These are phyloP conservation scores for Synanthedon formicaeformis DNA, from an alignment of 2,888 invertebrate genomes.

Conservation along the genomic window DNA sequence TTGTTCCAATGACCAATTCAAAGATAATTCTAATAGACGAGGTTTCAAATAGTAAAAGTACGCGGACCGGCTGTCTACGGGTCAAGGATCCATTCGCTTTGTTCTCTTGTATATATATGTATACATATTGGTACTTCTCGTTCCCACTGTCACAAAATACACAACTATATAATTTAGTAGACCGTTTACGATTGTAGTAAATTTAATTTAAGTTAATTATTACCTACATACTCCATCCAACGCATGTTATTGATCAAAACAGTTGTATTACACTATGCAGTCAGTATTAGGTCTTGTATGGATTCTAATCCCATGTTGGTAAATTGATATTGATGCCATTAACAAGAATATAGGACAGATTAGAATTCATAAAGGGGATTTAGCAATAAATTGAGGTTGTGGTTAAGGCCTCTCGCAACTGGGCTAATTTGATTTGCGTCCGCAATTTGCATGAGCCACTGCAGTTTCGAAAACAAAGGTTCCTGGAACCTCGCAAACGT, in stretches of 20 bases:
- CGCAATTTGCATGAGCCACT: background rate
- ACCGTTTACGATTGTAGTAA: too few relatives aligned
- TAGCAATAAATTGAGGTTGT: background rate
- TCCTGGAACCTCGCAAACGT: background rate
- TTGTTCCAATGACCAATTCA: background rate
- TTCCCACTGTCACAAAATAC: background rate
- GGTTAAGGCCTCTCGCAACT: background rate
- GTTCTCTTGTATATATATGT: conserved; percentile 25
- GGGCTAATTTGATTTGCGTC: background rate
- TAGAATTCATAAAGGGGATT: too few relatives aligned
- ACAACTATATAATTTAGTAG: too few relatives aligned
- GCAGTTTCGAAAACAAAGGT: background rate
- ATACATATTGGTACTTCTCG: background rate
- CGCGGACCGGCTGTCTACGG: conserved; percentile 31
- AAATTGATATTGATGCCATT: too few relatives aligned
- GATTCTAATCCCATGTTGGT: too few relatives aligned
- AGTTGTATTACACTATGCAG: too few relatives aligned
- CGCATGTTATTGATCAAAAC: too few relatives aligned
- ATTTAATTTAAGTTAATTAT: too few relatives aligned
- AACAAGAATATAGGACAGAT: too few relatives aligned
- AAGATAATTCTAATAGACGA: conserved; percentile 21
- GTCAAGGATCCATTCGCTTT: conserved; percentile 52
- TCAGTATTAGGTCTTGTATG: too few relatives aligned
- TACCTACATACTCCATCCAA: too few relatives aligned
- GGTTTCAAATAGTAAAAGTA: conserved; percentile 45